Conservation (phyloP, 2,113 vertebrate species). For the Peromyscus leucopus region DNA sequence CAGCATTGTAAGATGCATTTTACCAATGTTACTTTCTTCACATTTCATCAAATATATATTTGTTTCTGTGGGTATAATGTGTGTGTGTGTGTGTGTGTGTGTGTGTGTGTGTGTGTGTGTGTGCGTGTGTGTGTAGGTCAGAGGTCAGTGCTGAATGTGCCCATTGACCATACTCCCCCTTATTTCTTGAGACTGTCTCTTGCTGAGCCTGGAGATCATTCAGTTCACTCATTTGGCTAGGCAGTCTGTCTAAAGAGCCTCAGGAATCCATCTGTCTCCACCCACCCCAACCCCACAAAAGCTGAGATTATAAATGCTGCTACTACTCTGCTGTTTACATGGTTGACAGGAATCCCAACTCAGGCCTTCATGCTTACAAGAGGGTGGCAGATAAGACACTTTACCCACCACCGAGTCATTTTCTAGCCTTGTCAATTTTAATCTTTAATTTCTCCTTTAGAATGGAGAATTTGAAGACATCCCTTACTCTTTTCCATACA, state of each 20-base stretch:
- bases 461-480: background rate
- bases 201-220: background rate
- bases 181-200: background rate
- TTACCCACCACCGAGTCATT: too few relatives aligned
- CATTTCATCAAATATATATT: background rate
- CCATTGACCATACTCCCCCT: too few relatives aligned
- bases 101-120: too few relatives aligned
- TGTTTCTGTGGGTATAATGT: background rate
- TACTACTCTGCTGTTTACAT: too few relatives aligned
- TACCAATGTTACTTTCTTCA: background rate
- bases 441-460: slow-evolving; percentile 25
- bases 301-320: background rate
- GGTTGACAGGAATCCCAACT: background rate
- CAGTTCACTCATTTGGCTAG: background rate
- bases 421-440: background rate
- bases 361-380: background rate
- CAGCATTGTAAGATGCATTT: background rate
- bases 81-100: too few relatives aligned
- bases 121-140: background rate
- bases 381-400: background rate
- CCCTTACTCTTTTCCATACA: background rate
- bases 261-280: background rate
- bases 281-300: background rate
- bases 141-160: background rate
- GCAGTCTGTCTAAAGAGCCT: background rate